These are phyloP conservation scores for Mimachlamys varia DNA, from an alignment of 2,888 invertebrate genomes.

Conservation along the genomic window DNA sequence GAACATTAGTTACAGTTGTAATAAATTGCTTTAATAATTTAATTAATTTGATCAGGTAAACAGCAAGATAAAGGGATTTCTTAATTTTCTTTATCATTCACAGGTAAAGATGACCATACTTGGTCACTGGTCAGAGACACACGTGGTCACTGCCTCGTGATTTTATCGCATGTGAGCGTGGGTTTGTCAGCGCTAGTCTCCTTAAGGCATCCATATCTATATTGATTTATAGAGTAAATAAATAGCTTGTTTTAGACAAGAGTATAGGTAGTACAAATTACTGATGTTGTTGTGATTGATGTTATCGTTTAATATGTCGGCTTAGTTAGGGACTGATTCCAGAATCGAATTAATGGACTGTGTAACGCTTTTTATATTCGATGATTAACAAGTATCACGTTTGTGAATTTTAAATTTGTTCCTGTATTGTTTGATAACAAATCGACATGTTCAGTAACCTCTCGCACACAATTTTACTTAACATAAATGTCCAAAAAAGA, in stretches of 20 bases:
- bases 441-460: too few relatives aligned
- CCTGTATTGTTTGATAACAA: too few relatives aligned
- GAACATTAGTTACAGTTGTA: too few relatives aligned
- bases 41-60: too few relatives aligned
- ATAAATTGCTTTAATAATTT: too few relatives aligned
- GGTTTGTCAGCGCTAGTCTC: not conserved
- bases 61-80: not conserved
- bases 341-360: not conserved
- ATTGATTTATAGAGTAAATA: conserved; percentile 10
- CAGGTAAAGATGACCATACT: not conserved
- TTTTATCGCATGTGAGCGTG: not conserved
- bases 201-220: not conserved
- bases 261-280: not conserved
- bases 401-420: too few relatives aligned
- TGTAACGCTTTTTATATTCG: not conserved
- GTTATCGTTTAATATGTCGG: not conserved
- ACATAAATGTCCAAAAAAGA: too few relatives aligned
- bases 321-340: not conserved
- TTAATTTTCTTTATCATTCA: not conserved
- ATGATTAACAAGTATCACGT: not conserved
- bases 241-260: not conserved
- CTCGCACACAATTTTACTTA: too few relatives aligned
- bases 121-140: not conserved
- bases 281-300: not conserved
- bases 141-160: not conserved